Evolutionary conservation across 2,888 invertebrate genomes (phyloP), one percentile per base, ranked within the genome.

Genomic region (Melolontha melolontha): DNA sequence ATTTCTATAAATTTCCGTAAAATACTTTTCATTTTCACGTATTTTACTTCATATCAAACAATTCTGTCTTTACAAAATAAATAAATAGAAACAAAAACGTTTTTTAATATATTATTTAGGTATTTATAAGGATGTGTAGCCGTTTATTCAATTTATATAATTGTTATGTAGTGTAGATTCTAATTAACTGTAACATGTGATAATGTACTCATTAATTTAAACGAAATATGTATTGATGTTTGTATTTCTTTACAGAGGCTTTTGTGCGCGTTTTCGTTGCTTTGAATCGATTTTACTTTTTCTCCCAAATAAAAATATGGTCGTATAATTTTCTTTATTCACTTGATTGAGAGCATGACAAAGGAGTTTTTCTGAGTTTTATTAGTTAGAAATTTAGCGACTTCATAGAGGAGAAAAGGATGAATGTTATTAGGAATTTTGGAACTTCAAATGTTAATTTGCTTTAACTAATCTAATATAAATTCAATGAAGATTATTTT

Each of bases 111-210:
- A 39, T 62, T 47, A 34, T 47, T 62, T 62, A 49, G 44, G 17
- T 62, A 62, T 11, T 47, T 27, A 44, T 62, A 62, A 62, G 47
- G 42, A 47, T 47, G 59, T 62, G 47, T 62, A 62, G 16, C 34
- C 59, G 47, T 62, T 62, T 62, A 62, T 62, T 47, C 47, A 47
- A 47, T 62, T 44, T 62, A 62, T 49, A 49, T 49, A 62, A 47
- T 62, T 62, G 59, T 62, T 62, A 62, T 62, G 34, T 62, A 62
- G 34, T 34, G 34, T 62, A 62, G 59, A 62, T 62, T 62, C 44
- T 62, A 49, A 22, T 49, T 34, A 59, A 62, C 34, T 62, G 44
- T 62, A 62, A 62, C 59, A 62, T 62, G 59, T 62, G 59, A 62
- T 62, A 62, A 62, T 47, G 34, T 47, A 62, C 59, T 62, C 59